These are phyloP conservation scores for Agrochola litura DNA, from an alignment of 2,888 invertebrate species.

Conservation along the genomic window DNA sequence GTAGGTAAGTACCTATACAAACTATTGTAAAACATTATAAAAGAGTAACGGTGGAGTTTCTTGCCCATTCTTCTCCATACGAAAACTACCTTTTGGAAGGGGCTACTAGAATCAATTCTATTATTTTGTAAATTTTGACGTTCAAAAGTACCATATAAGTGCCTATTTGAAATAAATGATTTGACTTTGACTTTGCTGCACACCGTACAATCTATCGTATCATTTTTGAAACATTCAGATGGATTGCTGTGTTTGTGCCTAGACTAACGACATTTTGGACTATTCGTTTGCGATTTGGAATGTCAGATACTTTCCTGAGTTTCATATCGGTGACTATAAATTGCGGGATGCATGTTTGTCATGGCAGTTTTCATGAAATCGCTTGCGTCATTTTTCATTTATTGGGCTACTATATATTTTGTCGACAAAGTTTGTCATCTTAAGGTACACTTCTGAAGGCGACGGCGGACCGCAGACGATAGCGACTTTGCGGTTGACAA, in stretches of 20 bases:
- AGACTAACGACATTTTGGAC: conserved; percentile 21
- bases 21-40: too few species aligned
- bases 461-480: not conserved
- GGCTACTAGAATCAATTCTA: too few species aligned
- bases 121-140: too few species aligned
- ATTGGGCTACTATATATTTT: not conserved
- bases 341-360: conserved; percentile 33
- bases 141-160: too few species aligned
- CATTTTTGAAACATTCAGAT: conserved; percentile 8
- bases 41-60: too few species aligned
- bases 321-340: conserved; percentile 49
- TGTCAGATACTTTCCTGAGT: conserved; percentile 28
- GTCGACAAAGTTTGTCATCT: not conserved
- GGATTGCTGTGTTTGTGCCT: conserved; percentile 23
- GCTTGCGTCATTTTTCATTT: not conserved
- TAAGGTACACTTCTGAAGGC: not conserved
- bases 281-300: conserved; percentile 38
- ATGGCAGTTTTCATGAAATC: not conserved
- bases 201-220: not conserved
- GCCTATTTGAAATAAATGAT: too few species aligned
- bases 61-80: too few species aligned
- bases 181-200: too few species aligned
- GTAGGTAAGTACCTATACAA: too few species aligned
- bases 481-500: not conserved
- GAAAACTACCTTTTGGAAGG: too few species aligned